Evolutionary conservation across 2,797 vertebrate species (phyloP).

Genomic region (Pipistrellus pygmaeus): DNA sequence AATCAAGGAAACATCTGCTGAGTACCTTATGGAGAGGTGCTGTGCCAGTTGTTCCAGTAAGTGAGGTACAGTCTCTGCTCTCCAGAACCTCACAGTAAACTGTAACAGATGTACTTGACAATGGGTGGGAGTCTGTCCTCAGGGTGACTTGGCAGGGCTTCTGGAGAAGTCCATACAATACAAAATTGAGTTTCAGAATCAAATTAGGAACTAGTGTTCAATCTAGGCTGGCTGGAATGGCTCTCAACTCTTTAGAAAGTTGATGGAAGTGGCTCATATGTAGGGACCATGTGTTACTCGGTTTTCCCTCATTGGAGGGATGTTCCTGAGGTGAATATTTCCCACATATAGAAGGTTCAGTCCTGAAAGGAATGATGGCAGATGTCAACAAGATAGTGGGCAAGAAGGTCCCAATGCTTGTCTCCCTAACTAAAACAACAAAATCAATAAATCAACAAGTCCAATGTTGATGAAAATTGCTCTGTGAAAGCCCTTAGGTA

Average conservation of each 20-base stretch:
- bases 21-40: background rate
- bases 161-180: background rate
- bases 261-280: background rate
- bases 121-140: background rate
- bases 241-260: background rate
- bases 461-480: background rate
- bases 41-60: background rate
- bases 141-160: background rate
- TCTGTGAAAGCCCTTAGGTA: background rate
- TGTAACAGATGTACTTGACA: background rate
- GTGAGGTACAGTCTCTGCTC: background rate
- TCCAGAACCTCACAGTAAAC: background rate
- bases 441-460: background rate
- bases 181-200: background rate
- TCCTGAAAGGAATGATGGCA: background rate
- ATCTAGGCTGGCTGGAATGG: background rate
- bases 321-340: background rate
- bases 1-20: background rate
- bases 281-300: background rate
- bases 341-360: background rate
- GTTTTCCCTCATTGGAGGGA: background rate
- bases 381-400: background rate
- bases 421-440: background rate
- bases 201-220: background rate
- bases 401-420: background rate